phyloP scores from a whole-genome alignment of 2,113 vertebrate species.

The Clarias magur region DNA sequence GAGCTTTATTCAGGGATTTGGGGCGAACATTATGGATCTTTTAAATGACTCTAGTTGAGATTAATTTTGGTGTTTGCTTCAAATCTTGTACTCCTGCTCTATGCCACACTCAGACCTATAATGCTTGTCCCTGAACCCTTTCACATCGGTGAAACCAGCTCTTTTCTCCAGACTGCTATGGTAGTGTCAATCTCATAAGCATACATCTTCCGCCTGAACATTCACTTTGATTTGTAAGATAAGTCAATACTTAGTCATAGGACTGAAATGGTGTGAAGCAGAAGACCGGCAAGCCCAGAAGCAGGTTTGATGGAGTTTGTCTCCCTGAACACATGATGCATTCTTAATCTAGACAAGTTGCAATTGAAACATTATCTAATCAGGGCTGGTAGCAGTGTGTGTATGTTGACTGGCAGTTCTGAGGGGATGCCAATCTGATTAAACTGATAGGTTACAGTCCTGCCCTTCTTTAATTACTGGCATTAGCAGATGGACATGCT shows the following conservation, averaged over 20 bases:
- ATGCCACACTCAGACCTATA: constrained; percentile 11
- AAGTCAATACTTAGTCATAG: not conserved
- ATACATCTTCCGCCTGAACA: not conserved
- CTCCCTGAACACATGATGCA: not conserved
- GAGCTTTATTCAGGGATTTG: not conserved
- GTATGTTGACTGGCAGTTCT: constrained; percentile 50
- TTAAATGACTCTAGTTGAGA: not conserved
- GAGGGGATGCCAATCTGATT: constrained; percentile 24
- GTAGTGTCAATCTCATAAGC: not conserved
- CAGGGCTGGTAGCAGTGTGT: constrained; percentile 19
- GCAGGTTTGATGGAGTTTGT: not conserved
- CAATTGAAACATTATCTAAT: constrained; percentile 45
- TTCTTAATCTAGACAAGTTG: constrained; percentile 48
- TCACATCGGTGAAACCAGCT: not conserved
- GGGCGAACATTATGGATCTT: constrained; percentile 8
- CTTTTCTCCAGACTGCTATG: not conserved
- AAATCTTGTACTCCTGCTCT: not conserved
- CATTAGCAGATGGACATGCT: not conserved
- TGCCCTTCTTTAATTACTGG: not conserved
- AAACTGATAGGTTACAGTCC: constrained; percentile 7
- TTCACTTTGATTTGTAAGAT: not conserved
- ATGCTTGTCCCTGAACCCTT: constrained; percentile 19
- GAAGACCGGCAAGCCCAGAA: not conserved
- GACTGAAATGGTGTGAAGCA: not conserved
- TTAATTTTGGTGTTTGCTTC: constrained; percentile 4